Evolutionary conservation across 2,888 invertebrate genomes (phyloP), one percentile per base, ranked within the genome.

Genomic region (Lasioglossum morio): DNA sequence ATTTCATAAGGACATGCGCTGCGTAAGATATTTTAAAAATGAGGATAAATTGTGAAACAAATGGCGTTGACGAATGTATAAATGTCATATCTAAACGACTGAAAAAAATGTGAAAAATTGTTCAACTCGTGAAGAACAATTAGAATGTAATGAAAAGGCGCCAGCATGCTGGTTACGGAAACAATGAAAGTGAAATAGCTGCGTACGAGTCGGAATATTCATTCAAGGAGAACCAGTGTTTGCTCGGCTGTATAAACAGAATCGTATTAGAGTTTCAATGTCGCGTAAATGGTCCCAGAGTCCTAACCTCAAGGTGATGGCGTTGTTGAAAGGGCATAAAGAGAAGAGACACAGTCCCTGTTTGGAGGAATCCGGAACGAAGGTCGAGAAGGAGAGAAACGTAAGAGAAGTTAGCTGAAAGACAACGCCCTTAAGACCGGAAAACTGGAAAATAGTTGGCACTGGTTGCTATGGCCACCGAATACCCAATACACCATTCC

Each of bases 381-480:
- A 79, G 82, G 73, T 78, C 79, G 86, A 70, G 69, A 27, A 60
- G 60, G 57, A n/a, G 57, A 57, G n/a, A 63, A 73, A 60, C 30
- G 53, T 30, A 27, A 60, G 57, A 23, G 81, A 79, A 82, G 83
- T 82, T 81, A 79, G 78, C 40, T 14, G 27, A 73, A 72, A 77
- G 77, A 34, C 27, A 79, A 70, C 40, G 84, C 69, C 78, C 77
- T 79, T 30, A 79, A 82, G 77, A 66, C 80, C 66, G 84, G 79
- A 85, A 87, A 87, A 87, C 81, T 87, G 90, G 89, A 91, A 92
- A 92, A 92, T 91, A 90, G 91, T 91, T 92, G 90, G 85, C 89
- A 82, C 88, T 76, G 82, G 90, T 92, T 92, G 90, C 89, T 89
- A 89, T 88, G 91, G 89, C 83, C 87, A 88, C 92, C 90, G 91